Evolutionary conservation across 1,140 invertebrate genomes (phyloP).

Genomic region (Drosophila burlai): DNA sequence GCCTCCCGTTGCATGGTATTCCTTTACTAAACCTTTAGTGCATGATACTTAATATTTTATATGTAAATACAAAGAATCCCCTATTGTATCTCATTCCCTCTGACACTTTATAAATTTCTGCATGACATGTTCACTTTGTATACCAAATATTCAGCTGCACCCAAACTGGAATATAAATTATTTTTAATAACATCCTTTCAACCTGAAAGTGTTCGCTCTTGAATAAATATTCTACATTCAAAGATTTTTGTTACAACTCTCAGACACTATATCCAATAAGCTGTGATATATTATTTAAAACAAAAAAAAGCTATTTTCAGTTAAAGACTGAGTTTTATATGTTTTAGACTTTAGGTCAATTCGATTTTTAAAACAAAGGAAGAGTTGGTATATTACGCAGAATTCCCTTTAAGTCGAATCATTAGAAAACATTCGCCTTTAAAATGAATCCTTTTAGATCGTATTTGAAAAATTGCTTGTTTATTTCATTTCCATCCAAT

Average conservation of each 20-base stretch:
- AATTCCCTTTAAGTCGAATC: not conserved
- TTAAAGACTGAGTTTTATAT: too few species aligned
- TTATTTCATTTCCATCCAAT: not conserved
- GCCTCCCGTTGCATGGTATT: not conserved
- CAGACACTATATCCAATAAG: not conserved
- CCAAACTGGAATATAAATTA: not conserved
- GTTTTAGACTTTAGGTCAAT: not conserved
- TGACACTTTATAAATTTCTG: conserved; percentile 39
- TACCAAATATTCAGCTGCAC: conserved; percentile 1
- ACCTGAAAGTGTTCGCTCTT: too few species aligned
- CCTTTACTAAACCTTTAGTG: not conserved
- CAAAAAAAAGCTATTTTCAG: not conserved
- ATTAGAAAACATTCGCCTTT: not conserved
- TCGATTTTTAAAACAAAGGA: not conserved
- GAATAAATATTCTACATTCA: not conserved
- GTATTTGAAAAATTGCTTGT: not conserved
- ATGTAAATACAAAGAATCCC: conserved; percentile 2
- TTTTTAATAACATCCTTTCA: too few species aligned
- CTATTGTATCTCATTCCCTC: not conserved
- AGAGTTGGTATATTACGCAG: too few species aligned
- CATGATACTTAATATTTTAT: not conserved
- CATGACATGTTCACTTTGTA: conserved; percentile 27
- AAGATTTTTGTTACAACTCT: not conserved
- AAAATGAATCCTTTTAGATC: not conserved
- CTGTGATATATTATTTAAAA: not conserved